Conservation (phyloP, 2,797 vertebrate species). For the Vultur gryphus region DNA sequence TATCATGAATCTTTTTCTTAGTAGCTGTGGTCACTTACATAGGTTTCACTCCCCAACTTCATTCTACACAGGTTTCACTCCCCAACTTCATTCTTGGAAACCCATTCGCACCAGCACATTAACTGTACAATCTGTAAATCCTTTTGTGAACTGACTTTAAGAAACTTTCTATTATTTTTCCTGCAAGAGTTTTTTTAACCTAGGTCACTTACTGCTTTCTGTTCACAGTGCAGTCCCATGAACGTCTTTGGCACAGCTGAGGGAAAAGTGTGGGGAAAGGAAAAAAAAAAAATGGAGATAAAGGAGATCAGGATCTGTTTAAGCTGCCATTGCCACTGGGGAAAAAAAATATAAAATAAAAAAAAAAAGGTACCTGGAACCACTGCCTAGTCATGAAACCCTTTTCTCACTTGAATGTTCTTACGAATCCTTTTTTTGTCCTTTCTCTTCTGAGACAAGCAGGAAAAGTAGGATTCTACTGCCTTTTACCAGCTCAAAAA, state of each 20-base stretch:
- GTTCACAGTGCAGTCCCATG: background rate
- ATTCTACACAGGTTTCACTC: background rate
- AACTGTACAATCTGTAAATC: background rate
- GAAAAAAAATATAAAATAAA: background rate
- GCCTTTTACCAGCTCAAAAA: background rate
- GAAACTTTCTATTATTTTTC: background rate
- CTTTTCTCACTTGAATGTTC: background rate
- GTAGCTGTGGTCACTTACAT: background rate
- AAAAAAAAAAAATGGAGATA: background rate
- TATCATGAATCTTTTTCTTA: background rate
- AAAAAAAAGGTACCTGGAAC: background rate
- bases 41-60: background rate
- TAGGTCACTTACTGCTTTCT: background rate
- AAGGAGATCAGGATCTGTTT: background rate
- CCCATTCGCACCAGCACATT: background rate
- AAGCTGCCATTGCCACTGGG: background rate
- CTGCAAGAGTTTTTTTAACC: background rate
- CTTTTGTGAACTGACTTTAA: background rate
- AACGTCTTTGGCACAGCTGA: background rate
- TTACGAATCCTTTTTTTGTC: background rate
- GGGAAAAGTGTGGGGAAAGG: background rate
- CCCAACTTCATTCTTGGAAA: background rate
- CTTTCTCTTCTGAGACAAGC: background rate
- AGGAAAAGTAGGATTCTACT: background rate
- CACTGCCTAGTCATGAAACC: background rate